phyloP scores from a whole-genome alignment of 2,797 vertebrate species.

The Coranthus polyacanthus region DNA sequence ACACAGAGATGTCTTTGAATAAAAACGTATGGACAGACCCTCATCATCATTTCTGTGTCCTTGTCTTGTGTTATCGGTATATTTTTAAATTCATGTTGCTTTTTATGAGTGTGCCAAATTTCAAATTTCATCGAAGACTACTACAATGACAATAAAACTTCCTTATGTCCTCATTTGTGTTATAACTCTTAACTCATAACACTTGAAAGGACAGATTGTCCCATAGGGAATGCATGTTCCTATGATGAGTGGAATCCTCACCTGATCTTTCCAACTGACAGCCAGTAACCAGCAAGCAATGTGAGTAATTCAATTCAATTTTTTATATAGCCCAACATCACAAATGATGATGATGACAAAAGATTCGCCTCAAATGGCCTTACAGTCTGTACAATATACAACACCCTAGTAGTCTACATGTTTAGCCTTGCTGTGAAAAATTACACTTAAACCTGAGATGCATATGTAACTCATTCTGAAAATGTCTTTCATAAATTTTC shows the following conservation, averaged over 20 bases:
- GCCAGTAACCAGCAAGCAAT: slow-evolving; percentile 15
- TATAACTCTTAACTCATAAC: too few species aligned
- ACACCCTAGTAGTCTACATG: slow-evolving; percentile 40
- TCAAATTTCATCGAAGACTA: too few species aligned
- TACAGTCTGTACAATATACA: too few species aligned
- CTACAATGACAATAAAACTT: too few species aligned
- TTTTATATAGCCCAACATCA: too few species aligned
- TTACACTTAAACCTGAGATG: slow-evolving; percentile 14
- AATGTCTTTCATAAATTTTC: not conserved
- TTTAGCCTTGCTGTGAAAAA: slow-evolving; percentile 34
- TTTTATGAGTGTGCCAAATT: too few species aligned
- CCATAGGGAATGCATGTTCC: slow-evolving; percentile 34
- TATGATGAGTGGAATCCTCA: slow-evolving; percentile 36
- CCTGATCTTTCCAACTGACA: slow-evolving; percentile 19
- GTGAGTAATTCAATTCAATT: too few species aligned
- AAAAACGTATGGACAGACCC: slow-evolving; percentile 22
- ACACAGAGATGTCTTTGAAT: not conserved
- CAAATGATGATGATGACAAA: too few species aligned
- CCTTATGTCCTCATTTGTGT: too few species aligned
- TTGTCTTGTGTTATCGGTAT: too few species aligned
- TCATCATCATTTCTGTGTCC: slow-evolving; percentile 46
- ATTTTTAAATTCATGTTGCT: too few species aligned
- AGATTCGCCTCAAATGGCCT: too few species aligned
- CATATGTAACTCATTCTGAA: not conserved
- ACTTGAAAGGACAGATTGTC: slow-evolving; percentile 43